These are phyloP conservation scores for Iphiclides podalirius DNA, from an alignment of 2,888 invertebrate species.

Conservation along the genomic window DNA sequence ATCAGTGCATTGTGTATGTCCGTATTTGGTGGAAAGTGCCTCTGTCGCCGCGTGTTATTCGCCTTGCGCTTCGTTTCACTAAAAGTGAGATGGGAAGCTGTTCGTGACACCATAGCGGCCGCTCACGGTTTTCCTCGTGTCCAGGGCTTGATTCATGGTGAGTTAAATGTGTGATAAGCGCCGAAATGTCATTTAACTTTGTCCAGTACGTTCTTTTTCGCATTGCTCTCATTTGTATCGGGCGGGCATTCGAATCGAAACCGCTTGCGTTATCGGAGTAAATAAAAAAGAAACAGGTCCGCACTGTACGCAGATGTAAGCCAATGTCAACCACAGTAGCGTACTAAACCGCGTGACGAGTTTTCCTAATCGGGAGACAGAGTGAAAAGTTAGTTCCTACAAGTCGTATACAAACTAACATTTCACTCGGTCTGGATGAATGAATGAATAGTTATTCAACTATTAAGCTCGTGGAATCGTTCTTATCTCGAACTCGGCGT, in stretches of 20 bases:
- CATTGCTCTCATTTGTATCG: neutral
- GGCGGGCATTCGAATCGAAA: neutral
- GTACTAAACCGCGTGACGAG: slow-evolving; percentile 12
- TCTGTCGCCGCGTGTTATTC: slow-evolving; percentile 47
- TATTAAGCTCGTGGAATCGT: too few relatives aligned
- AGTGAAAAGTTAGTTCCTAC: slow-evolving; percentile 16
- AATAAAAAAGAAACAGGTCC: slow-evolving; percentile 10
- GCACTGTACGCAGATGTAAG: slow-evolving; percentile 16
- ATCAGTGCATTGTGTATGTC: slow-evolving; percentile 67
- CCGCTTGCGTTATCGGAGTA: slow-evolving; percentile 6
- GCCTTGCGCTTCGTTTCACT: slow-evolving; percentile 59
- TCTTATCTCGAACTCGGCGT: too few relatives aligned
- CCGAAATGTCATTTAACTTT: slow-evolving; percentile 29
- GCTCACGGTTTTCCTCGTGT: slow-evolving; percentile 25
- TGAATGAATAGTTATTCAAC: too few relatives aligned
- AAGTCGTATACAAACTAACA: too few relatives aligned
- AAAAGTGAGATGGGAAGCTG: slow-evolving; percentile 63
- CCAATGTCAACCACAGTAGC: slow-evolving; percentile 20
- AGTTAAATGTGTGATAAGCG: slow-evolving; percentile 40
- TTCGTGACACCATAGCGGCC: slow-evolving; percentile 59
- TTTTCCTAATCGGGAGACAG: slow-evolving; percentile 22
- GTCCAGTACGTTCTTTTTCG: neutral
- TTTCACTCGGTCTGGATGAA: too few relatives aligned
- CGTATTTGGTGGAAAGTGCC: slow-evolving; percentile 70
- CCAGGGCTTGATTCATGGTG: slow-evolving; percentile 62